phyloP scores from a whole-genome alignment of 2,888 invertebrate species.

The Unio delphinus region DNA sequence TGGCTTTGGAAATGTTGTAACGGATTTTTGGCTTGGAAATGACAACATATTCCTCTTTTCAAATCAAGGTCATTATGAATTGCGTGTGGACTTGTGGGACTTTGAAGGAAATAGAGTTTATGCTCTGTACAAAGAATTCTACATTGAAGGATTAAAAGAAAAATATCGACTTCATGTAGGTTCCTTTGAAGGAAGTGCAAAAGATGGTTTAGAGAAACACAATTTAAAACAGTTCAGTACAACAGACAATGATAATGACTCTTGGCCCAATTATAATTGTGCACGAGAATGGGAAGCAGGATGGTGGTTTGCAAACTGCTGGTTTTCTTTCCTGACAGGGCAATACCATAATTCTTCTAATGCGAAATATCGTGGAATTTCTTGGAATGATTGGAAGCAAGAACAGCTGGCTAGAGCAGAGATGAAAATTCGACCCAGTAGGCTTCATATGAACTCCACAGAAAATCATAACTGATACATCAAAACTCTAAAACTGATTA shows the following conservation, averaged over 20 bases:
- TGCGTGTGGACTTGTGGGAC: conserved; percentile 68
- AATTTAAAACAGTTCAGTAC: conserved; percentile 93
- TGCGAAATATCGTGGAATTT: conserved; percentile 61
- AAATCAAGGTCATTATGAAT: conserved; percentile 64
- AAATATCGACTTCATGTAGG: conserved; percentile 60
- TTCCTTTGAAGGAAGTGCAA: conserved; percentile 80
- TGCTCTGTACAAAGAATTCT: conserved; percentile 63
- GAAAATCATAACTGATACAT: not conserved
- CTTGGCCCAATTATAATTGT: conserved; percentile 84
- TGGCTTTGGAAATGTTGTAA: conserved; percentile 65
- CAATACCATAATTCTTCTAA: conserved; percentile 79
- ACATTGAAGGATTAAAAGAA: conserved; percentile 66
- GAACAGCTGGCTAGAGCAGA: conserved; percentile 66
- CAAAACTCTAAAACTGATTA: conserved; percentile 1
- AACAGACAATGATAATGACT: conserved; percentile 90
- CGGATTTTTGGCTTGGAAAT: conserved; percentile 67
- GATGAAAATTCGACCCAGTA: conserved; percentile 70
- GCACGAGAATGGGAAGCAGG: conserved; percentile 94
- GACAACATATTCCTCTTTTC: conserved; percentile 67
- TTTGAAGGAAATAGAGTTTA: conserved; percentile 66
- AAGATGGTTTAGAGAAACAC: conserved; percentile 90
- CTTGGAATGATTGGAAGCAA: conserved; percentile 70
- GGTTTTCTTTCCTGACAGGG: conserved; percentile 93
- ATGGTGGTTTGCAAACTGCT: conserved; percentile 98
- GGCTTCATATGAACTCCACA: conserved; percentile 14